phyloP scores from a whole-genome alignment of 2,888 invertebrate genomes.

The Anoncus sp. region DNA sequence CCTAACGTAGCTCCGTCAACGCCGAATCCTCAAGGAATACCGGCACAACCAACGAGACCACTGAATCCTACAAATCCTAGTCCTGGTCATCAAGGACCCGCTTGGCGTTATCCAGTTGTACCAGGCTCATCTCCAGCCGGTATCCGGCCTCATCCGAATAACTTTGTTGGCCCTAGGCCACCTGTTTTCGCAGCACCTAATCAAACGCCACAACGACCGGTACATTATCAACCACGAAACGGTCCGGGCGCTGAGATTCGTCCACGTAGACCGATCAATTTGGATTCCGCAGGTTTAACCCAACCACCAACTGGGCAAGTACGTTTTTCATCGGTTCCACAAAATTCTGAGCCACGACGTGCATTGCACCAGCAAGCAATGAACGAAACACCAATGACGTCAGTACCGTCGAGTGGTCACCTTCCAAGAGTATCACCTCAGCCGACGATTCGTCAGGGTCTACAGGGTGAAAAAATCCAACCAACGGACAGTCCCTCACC shows the following conservation, averaged over 20 bases:
- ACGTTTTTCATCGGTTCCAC: no score
- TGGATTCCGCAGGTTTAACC: constrained; percentile 37
- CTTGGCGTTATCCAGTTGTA: constrained; percentile 57
- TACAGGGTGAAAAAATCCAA: constrained; percentile 73
- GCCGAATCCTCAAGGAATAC: constrained; percentile 62
- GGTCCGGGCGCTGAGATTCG: constrained; percentile 60
- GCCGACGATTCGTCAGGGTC: constrained; percentile 53
- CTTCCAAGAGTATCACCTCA: constrained; percentile 55
- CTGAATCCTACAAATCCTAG: constrained; percentile 47
- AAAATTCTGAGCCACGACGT: no score
- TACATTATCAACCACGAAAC: constrained; percentile 44
- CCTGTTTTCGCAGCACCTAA: constrained; percentile 38
- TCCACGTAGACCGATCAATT: constrained; percentile 44
- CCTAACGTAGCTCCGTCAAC: constrained; percentile 59
- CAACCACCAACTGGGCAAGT: no score
- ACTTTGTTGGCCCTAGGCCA: constrained; percentile 49
- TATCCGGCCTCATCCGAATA: constrained; percentile 36
- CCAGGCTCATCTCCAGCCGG: constrained; percentile 53
- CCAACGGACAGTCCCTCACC: constrained; percentile 65
- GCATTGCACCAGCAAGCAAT: no score
- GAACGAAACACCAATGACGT: no score
- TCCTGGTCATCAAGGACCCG: constrained; percentile 55
- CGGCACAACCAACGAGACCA: constrained; percentile 51
- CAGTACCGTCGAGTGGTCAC: no score
- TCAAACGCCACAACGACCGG: constrained; percentile 52